A percentile compares a stretch with the other conserved stretches of the same genome.
These are phyloP conservation scores for Hyposoter didymator DNA, from an alignment of 2,888 invertebrate species.

Conservation along the genomic window DNA sequence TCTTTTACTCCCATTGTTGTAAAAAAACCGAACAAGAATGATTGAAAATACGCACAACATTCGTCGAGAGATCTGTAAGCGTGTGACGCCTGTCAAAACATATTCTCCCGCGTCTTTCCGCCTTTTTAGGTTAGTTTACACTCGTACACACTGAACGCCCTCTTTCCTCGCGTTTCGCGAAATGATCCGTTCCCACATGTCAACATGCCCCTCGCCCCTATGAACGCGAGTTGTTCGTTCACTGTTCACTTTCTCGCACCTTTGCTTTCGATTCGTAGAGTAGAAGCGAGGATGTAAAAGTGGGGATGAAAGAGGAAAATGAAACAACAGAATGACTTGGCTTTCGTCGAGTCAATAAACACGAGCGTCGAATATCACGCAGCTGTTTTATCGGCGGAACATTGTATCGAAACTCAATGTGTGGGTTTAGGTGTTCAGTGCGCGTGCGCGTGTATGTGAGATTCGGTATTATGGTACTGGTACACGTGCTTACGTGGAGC, in stretches of 20 bases:
- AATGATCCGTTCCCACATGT: neutral
- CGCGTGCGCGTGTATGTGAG: neutral
- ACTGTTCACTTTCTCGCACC: neutral
- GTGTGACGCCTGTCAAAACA: neutral
- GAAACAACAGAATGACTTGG: neutral
- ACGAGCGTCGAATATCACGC: neutral
- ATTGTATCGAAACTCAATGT: neutral
- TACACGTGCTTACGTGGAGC: conserved; percentile 72
- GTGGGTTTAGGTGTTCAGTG: neutral
- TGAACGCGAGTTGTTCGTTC: too few species aligned
- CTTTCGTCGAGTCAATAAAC: neutral
- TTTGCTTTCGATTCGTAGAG: neutral
- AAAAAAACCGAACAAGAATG: neutral
- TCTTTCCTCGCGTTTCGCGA: neutral
- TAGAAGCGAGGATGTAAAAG: neutral
- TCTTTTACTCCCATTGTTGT: conserved; percentile 93
- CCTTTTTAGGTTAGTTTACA: conserved; percentile 40
- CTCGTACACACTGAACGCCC: conserved; percentile 6
- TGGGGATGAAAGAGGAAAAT: neutral
- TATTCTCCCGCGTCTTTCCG: conserved; percentile 8
- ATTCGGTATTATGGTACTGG: neutral
- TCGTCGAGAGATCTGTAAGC: neutral
- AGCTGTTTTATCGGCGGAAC: conserved; percentile 31
- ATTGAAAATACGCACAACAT: neutral
- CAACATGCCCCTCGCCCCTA: neutral